These are phyloP conservation scores for Leucosticte australis DNA, from an alignment of 2,113 vertebrate species.

Conservation along the genomic window DNA sequence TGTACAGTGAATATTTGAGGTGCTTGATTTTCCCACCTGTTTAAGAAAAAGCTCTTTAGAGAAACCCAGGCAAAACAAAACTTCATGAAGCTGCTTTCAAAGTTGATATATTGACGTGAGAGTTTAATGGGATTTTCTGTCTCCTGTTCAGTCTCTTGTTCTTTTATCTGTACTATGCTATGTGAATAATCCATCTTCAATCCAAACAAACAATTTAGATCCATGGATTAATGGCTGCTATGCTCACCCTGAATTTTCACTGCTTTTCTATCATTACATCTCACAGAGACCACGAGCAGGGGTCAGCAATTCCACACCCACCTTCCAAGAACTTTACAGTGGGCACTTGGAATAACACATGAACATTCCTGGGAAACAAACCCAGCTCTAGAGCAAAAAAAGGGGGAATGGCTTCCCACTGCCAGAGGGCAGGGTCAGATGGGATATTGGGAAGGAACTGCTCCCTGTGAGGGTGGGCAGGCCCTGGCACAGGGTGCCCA, in stretches of 20 bases:
- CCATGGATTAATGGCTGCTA: not conserved
- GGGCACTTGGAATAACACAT: not conserved
- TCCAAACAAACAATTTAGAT: not conserved
- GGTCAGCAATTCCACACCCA: not conserved
- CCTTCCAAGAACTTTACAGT: not conserved
- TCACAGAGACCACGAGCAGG: not conserved
- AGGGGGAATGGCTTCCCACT: not conserved
- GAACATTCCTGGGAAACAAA: not conserved
- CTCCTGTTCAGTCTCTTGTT: not conserved
- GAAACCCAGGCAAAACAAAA: not conserved
- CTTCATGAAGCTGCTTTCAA: not conserved
- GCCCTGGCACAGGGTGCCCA: not conserved
- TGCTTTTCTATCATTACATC: not conserved
- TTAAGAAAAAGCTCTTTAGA: not conserved
- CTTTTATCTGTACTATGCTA: not conserved
- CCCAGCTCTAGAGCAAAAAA: not conserved
- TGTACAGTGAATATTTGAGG: not conserved
- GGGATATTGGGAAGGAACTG: not conserved
- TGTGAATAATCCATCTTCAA: not conserved
- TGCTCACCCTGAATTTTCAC: not conserved
- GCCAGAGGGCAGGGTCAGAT: fast-evolving
- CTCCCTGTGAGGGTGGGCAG: fast-evolving
- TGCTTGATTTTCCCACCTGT: not conserved
- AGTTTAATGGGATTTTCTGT: not conserved
- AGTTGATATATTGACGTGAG: not conserved